Evolutionary conservation across 2,113 vertebrate species (phyloP).

Genomic region (Carettochelys insculpta): DNA sequence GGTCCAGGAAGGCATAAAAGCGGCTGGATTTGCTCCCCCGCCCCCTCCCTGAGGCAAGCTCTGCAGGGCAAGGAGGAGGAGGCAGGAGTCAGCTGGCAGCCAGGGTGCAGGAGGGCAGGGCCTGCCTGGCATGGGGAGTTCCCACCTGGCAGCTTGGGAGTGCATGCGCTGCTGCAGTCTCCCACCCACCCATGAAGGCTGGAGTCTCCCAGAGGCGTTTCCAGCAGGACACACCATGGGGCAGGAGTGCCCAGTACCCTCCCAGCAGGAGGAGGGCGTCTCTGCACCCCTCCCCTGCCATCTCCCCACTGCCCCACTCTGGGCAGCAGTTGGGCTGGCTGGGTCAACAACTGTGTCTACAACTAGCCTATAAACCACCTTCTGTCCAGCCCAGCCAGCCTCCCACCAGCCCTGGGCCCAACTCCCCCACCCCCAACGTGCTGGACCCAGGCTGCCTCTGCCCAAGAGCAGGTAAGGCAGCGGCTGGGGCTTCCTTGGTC

Average conservation of each 20-base stretch:
- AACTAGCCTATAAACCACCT: not conserved
- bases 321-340: not conserved
- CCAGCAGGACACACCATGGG: not conserved
- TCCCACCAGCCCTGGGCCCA: not conserved
- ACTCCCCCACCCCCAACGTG: too few relatives aligned
- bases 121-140: too few relatives aligned
- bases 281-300: not conserved
- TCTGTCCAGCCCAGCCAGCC: constrained; percentile 1
- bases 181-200: too few relatives aligned
- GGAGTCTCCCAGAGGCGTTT: too few relatives aligned
- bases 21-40: not conserved
- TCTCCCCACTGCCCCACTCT: too few relatives aligned
- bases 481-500: not conserved
- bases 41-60: too few relatives aligned
- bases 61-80: too few relatives aligned
- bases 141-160: not conserved
- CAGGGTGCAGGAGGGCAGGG: accelerated
- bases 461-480: not conserved
- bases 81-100: not conserved
- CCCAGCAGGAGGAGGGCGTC: not conserved
- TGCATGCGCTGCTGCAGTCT: not conserved
- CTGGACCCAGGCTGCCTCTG: too few relatives aligned
- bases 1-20: not conserved
- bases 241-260: not conserved
- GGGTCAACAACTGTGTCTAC: not conserved